Percentiles rank a stretch among this genome's conserved stretches.
phyloP scores from a whole-genome alignment of 37 sponge, comb jelly and placozoan species.

The Ianthella basta region DNA sequence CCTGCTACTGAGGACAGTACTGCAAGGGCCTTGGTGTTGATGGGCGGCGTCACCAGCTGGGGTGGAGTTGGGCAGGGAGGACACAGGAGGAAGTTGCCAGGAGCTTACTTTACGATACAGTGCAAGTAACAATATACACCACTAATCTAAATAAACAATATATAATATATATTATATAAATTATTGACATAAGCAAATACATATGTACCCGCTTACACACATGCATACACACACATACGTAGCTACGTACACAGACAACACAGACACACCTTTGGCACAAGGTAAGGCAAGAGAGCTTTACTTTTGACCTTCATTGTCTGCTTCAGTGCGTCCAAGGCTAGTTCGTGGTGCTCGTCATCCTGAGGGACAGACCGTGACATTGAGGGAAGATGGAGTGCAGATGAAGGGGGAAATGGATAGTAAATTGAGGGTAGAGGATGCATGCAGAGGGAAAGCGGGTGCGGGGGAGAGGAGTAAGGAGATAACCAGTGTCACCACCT shows the following conservation, averaged over 20 bases:
- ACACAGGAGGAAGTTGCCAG: background rate
- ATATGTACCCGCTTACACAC: too few species aligned
- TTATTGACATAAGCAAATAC: too few species aligned
- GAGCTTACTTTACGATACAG: background rate
- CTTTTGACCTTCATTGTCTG: constrained; percentile 94
- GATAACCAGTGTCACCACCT: background rate
- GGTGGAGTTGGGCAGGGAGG: background rate
- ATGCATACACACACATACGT: background rate
- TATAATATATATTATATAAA: too few species aligned
- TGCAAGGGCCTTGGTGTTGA: constrained; percentile 87
- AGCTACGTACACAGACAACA: background rate
- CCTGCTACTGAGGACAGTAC: constrained; percentile 93
- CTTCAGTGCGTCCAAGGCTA: constrained; percentile 88
- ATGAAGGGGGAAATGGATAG: too few species aligned
- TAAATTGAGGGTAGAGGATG: too few species aligned
- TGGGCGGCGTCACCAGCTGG: constrained; percentile 80
- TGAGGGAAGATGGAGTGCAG: too few species aligned
- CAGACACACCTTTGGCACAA: constrained; percentile 70
- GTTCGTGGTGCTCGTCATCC: constrained; percentile 58
- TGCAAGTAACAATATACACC: too few species aligned
- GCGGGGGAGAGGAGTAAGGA: too few species aligned
- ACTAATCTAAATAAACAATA: too few species aligned
- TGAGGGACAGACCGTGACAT: constrained; percentile 4
- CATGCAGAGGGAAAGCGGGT: too few species aligned
- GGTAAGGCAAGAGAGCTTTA: constrained; percentile 85